A percentile compares a stretch with the other conserved stretches of the same genome.
Conservation (phyloP, 2,113 vertebrate genomes). For the Myanophis thanlyinensis region DNA sequence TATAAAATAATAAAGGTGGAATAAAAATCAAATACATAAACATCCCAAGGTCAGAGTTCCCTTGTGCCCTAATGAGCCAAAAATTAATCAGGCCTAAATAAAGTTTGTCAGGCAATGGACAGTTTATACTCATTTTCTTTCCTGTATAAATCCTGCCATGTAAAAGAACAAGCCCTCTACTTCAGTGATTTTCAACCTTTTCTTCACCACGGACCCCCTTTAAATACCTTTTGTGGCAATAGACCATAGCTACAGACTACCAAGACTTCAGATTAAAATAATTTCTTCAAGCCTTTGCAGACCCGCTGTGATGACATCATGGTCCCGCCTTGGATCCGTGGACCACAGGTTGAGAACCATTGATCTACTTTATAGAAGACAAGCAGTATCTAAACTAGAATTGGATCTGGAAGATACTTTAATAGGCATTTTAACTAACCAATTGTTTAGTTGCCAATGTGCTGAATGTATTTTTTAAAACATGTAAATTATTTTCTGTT, state of each 20-base stretch:
- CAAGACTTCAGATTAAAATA: neutral
- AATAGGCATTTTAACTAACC: neutral
- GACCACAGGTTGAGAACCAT: too few species aligned
- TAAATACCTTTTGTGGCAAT: neutral
- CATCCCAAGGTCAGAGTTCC: neutral
- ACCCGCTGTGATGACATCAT: neutral
- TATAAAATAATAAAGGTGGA: neutral
- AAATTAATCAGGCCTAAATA: neutral
- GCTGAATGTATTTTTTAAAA: neutral
- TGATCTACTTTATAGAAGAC: neutral
- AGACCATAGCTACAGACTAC: neutral
- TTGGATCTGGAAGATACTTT: neutral
- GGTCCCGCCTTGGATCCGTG: too few species aligned
- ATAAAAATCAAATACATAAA: neutral
- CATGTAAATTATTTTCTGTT: neutral
- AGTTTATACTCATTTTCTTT: neutral
- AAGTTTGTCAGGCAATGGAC: neutral
- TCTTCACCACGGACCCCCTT: neutral
- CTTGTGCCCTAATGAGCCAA: neutral
- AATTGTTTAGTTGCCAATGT: neutral
- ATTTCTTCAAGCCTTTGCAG: neutral
- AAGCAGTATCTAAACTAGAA: neutral
- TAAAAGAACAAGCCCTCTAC: neutral
- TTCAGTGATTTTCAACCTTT: neutral
- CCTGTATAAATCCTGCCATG: neutral